Conservation (phyloP, 2,888 invertebrate species). For the Tethea ocularis region DNA sequence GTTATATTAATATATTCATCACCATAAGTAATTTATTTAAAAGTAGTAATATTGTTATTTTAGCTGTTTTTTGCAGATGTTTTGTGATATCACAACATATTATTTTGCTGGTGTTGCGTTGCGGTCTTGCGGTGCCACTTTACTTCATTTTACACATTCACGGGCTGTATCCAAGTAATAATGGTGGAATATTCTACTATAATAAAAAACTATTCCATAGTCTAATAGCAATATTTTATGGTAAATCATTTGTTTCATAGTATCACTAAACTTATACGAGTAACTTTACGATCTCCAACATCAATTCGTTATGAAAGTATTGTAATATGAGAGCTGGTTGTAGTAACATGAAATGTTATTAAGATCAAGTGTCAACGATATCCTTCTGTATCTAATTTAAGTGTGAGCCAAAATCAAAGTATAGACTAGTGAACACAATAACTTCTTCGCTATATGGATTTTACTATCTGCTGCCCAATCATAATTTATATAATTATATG, state of each 20-base stretch:
- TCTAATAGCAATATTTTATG: background rate
- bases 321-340: constrained; percentile 32
- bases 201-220: constrained; percentile 52
- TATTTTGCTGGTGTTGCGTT: too few relatives aligned
- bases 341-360: constrained; percentile 25
- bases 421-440: too few relatives aligned
- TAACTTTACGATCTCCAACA: constrained; percentile 20
- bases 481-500: too few relatives aligned
- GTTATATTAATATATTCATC: constrained; percentile 23
- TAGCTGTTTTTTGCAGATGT: background rate
- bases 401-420: constrained; percentile 3
- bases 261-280: background rate
- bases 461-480: background rate
- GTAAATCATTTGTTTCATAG: background rate
- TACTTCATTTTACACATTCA: constrained; percentile 35
- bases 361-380: constrained; percentile 27
- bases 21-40: constrained; percentile 22
- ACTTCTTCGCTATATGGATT: too few relatives aligned
- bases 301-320: constrained; percentile 23
- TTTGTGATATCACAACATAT: too few relatives aligned
- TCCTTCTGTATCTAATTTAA: constrained; percentile 22
- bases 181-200: constrained; percentile 32
- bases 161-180: constrained; percentile 21
- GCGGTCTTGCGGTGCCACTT: background rate
- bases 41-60: background rate